Percentiles rank a stretch among this genome's conserved stretches.
These are phyloP conservation scores for Sylvicapra grimmia DNA, from an alignment of 2,113 vertebrate genomes.

Conservation along the genomic window DNA sequence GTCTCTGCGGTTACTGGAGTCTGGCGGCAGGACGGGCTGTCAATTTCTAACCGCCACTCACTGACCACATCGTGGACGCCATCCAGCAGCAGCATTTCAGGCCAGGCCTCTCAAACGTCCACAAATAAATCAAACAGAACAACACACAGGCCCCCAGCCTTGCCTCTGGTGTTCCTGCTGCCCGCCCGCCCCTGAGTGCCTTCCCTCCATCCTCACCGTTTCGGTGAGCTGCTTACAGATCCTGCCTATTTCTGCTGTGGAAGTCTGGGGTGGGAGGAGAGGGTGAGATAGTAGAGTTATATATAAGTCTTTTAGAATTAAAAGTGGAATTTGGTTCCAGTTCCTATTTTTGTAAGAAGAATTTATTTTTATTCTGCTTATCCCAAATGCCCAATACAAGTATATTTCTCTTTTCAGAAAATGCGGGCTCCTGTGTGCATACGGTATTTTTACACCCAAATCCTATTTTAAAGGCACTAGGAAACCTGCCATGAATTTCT, in stretches of 20 bases:
- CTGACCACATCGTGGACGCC: not conserved
- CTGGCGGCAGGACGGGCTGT: not conserved
- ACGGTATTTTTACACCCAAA: constrained; percentile 56
- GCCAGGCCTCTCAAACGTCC: not conserved
- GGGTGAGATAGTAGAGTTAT: constrained; percentile 33
- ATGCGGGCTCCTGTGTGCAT: constrained; percentile 43
- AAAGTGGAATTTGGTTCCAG: constrained; percentile 51
- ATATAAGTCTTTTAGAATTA: constrained; percentile 42
- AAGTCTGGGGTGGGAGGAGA: not conserved
- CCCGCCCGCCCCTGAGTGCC: not conserved
- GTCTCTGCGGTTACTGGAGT: not conserved
- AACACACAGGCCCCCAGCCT: not conserved
- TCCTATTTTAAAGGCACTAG: constrained; percentile 63
- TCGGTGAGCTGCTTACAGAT: not conserved
- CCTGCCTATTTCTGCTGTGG: constrained; percentile 6
- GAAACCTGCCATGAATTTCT: constrained; percentile 52
- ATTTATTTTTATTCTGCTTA: constrained; percentile 65
- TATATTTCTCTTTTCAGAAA: constrained; percentile 48
- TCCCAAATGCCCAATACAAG: constrained; percentile 60
- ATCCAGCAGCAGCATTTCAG: not conserved
- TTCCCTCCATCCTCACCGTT: not conserved
- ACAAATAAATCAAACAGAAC: not conserved
- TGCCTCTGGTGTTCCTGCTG: not conserved
- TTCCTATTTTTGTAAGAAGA: constrained; percentile 38
- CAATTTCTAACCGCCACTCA: not conserved